A percentile compares a stretch with the other conserved stretches of the same genome.
Evolutionary conservation across 2,797 vertebrate species (phyloP).

Genomic region (Catostomus latipinnis): DNA sequence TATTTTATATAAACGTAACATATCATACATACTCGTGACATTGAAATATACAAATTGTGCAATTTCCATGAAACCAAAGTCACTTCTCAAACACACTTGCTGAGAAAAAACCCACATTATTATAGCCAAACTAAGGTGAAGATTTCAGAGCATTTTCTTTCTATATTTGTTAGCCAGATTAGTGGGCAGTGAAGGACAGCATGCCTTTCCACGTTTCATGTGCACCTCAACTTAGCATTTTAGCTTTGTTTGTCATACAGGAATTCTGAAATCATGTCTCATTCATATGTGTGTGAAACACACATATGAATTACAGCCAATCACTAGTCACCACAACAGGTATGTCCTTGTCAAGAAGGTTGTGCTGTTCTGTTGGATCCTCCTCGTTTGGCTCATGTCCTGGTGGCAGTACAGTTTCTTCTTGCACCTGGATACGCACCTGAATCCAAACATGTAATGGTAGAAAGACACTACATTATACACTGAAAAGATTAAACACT

Average conservation of each 20-base stretch:
- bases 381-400: constrained; percentile 8
- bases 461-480: neutral
- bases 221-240: neutral
- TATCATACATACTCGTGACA: too few relatives aligned
- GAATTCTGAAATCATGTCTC: neutral
- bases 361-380: constrained; percentile 67
- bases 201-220: neutral
- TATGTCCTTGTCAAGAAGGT: constrained; percentile 63
- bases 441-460: constrained; percentile 55
- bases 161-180: neutral
- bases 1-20: constrained; percentile 18
- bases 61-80: too few relatives aligned
- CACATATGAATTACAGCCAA: constrained; percentile 32
- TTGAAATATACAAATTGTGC: too few relatives aligned
- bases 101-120: neutral
- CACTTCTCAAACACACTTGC: too few relatives aligned
- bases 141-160: neutral
- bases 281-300: too few relatives aligned
- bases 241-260: neutral
- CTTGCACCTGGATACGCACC: constrained; percentile 64
- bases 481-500: too few relatives aligned
- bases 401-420: neutral
- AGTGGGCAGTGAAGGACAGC: neutral
- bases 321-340: constrained; percentile 55
- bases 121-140: neutral